A percentile compares a stretch with the other conserved stretches of the same genome.
These are phyloP conservation scores for Morphnarchus princeps DNA, from an alignment of 2,113 vertebrate species.

Conservation along the genomic window DNA sequence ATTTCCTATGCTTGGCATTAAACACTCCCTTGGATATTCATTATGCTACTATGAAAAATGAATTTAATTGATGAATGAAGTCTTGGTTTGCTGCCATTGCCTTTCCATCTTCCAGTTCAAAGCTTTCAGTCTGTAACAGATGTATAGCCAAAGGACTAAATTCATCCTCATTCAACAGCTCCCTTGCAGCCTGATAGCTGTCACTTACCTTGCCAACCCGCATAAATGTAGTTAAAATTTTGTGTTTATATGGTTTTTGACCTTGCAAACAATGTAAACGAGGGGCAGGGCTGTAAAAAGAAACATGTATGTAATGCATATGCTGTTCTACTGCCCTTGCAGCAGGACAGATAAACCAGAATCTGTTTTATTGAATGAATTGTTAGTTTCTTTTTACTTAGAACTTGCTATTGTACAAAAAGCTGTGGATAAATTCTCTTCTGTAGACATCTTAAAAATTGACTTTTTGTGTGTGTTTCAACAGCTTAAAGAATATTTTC, in stretches of 20 bases:
- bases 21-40: neutral
- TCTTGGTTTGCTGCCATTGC: neutral
- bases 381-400: neutral
- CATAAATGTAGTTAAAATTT: neutral
- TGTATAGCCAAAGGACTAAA: neutral
- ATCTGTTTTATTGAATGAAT: neutral
- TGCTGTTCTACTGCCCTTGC: neutral
- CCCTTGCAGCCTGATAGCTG: neutral
- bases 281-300: neutral
- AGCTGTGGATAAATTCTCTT: neutral
- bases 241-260: neutral
- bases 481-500: neutral
- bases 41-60: neutral
- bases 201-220: neutral
- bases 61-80: conserved; percentile 37
- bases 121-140: neutral
- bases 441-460: neutral
- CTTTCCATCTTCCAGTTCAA: neutral
- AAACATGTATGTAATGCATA: accelerated
- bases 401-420: neutral
- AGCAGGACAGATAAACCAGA: neutral
- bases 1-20: neutral
- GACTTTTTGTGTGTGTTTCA: neutral
- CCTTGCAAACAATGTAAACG: neutral
- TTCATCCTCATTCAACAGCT: neutral